A percentile compares a stretch with the other conserved stretches of the same genome.
Evolutionary conservation across 2,797 vertebrate genomes (phyloP).

Genomic region (Hyperoplus immaculatus): DNA sequence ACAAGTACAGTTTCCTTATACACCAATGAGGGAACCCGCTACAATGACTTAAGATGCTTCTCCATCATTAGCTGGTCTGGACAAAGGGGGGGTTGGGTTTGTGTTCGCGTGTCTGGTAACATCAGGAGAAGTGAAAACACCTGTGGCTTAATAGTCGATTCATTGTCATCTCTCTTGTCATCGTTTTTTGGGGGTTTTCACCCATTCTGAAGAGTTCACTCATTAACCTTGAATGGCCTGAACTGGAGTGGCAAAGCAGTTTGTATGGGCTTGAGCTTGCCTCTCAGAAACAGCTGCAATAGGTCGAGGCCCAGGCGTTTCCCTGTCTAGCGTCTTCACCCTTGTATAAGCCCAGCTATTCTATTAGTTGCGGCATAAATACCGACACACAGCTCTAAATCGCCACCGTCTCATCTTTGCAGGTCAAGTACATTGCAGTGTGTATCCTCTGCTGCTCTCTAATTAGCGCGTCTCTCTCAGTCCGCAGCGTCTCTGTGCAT

Average conservation of each 20-base stretch:
- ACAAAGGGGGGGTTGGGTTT: background rate
- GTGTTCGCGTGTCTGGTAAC: background rate
- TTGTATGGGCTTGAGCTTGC: background rate
- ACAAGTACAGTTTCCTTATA: constrained; percentile 9
- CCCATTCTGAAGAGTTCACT: background rate
- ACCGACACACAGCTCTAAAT: background rate
- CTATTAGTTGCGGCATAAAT: background rate
- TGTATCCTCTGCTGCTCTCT: constrained; percentile 80
- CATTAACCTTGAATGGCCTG: background rate
- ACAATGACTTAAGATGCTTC: background rate
- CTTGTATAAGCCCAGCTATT: background rate
- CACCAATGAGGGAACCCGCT: background rate
- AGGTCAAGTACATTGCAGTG: constrained; percentile 10
- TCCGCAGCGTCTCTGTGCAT: constrained; percentile 80
- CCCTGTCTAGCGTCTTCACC: background rate
- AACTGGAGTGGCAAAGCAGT: background rate
- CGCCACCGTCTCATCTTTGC: background rate
- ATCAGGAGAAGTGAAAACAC: constrained; percentile 17
- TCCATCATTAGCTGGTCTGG: constrained; percentile 9
- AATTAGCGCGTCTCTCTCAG: constrained; percentile 84
- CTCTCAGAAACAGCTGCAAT: background rate
- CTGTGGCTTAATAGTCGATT: background rate
- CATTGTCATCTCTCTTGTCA: background rate
- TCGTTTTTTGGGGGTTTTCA: background rate
- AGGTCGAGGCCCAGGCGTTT: background rate